Evolutionary conservation across 2,113 vertebrate genomes (phyloP).

Genomic region (Platanista minor): DNA sequence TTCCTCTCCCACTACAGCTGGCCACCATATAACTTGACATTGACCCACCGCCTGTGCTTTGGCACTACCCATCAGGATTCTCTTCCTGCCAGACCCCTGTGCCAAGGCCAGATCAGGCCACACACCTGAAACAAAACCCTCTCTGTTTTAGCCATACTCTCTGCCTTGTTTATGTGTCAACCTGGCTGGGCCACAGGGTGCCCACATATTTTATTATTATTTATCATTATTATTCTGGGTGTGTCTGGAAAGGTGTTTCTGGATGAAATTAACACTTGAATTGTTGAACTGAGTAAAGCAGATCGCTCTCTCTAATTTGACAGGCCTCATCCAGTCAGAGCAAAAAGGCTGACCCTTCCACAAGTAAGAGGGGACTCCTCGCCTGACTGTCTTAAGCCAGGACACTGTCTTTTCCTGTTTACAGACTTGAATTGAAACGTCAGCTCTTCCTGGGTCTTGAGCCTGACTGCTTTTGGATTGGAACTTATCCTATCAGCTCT

Average conservation of each 20-base stretch:
- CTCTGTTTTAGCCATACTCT: neutral
- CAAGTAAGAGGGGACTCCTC: neutral
- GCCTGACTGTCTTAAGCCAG: neutral
- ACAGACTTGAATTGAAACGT: neutral
- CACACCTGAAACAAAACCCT: neutral
- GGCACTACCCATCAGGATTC: neutral
- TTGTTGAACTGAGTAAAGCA: neutral
- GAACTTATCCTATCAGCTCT: neutral
- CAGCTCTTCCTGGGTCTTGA: neutral
- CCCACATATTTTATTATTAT: neutral
- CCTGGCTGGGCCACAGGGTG: neutral
- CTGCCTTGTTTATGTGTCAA: neutral
- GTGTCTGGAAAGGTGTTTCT: neutral
- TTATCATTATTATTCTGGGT: neutral
- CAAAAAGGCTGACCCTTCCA: neutral
- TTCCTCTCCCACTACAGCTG: neutral
- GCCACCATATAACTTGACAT: neutral
- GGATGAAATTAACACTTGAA: neutral
- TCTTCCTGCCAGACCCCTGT: neutral
- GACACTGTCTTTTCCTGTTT: neutral
- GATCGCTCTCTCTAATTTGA: neutral
- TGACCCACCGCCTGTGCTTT: accelerated
- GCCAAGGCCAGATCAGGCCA: neutral
- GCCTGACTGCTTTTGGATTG: neutral
- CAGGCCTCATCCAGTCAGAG: neutral